Evolutionary conservation across 2,888 invertebrate genomes (phyloP).

Genomic region (Ecliptopera silaceata): DNA sequence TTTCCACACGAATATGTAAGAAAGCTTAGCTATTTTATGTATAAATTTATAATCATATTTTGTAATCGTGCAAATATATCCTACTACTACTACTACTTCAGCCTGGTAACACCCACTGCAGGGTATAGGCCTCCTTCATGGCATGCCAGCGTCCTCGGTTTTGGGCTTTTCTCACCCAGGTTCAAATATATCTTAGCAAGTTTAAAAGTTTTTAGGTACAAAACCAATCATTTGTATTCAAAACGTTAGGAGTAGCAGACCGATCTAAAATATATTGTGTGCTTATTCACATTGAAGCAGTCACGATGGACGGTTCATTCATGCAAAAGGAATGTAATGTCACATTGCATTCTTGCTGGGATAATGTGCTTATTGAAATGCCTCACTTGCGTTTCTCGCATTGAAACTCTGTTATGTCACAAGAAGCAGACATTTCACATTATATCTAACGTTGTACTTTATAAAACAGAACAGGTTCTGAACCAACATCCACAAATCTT

Average conservation of each 20-base stretch:
- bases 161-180: too few species aligned
- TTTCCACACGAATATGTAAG: not conserved
- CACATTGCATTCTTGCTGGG: constrained; percentile 19
- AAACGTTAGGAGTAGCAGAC: not conserved
- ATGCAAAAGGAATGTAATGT: constrained; percentile 14
- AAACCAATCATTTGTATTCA: too few species aligned
- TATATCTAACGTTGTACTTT: constrained; percentile 4
- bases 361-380: constrained; percentile 22
- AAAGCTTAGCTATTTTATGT: not conserved
- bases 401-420: constrained; percentile 14
- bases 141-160: too few species aligned
- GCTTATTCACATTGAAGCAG: not conserved
- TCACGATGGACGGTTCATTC: constrained; percentile 5
- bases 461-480: constrained; percentile 1
- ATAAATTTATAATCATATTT: too few species aligned
- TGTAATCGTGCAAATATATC: too few species aligned
- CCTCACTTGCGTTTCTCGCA: constrained; percentile 12
- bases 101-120: too few species aligned
- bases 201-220: too few species aligned
- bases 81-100: too few species aligned
- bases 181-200: too few species aligned
- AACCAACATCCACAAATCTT: constrained; percentile 1
- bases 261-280: not conserved
- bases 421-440: constrained; percentile 8
- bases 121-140: too few species aligned